Percentiles rank a stretch among this genome's conserved stretches.
Evolutionary conservation across 2,113 vertebrate species (phyloP).

Genomic region (Chascanopsetta lugubris): DNA sequence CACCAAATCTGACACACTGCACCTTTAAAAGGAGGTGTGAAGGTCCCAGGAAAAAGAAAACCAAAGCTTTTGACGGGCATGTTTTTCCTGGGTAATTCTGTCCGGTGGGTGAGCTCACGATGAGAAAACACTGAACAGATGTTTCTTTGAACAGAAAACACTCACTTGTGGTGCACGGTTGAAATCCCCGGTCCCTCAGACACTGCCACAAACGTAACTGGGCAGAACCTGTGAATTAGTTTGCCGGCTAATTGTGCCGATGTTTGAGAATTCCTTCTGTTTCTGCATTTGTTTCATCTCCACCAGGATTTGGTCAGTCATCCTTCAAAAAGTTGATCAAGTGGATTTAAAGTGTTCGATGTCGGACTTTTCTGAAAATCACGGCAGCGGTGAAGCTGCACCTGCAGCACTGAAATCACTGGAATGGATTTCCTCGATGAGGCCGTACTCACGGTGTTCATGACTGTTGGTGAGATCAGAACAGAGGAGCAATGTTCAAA

Average conservation of each 20-base stretch:
- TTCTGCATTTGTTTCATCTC: constrained; percentile 16
- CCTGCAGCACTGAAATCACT: constrained; percentile 14
- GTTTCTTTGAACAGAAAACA: constrained; percentile 62
- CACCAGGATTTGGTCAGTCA: constrained; percentile 12
- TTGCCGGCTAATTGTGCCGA: constrained; percentile 28
- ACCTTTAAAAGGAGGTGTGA: constrained; percentile 19
- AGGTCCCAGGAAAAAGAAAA: background rate
- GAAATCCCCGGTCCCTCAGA: constrained; percentile 53
- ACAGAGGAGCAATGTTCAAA: no score
- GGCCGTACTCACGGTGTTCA: no score
- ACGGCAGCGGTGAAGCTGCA: background rate
- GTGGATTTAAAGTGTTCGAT: background rate
- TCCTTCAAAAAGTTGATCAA: constrained; percentile 3
- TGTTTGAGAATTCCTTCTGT: background rate
- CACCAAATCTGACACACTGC: no score
- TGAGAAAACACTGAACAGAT: constrained; percentile 68
- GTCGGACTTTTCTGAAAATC: constrained; percentile 4
- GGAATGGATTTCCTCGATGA: no score
- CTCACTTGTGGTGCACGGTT: constrained; percentile 55
- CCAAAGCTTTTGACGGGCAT: constrained; percentile 44
- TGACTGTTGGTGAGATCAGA: no score
- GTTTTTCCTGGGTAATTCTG: constrained; percentile 62
- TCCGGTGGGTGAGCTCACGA: constrained; percentile 59
- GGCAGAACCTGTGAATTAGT: constrained; percentile 47
- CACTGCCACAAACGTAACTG: constrained; percentile 43